A percentile compares a stretch with the other conserved stretches of the same genome.
These are phyloP conservation scores for Masticophis lateralis DNA, from an alignment of 2,797 vertebrate genomes.

Conservation along the genomic window DNA sequence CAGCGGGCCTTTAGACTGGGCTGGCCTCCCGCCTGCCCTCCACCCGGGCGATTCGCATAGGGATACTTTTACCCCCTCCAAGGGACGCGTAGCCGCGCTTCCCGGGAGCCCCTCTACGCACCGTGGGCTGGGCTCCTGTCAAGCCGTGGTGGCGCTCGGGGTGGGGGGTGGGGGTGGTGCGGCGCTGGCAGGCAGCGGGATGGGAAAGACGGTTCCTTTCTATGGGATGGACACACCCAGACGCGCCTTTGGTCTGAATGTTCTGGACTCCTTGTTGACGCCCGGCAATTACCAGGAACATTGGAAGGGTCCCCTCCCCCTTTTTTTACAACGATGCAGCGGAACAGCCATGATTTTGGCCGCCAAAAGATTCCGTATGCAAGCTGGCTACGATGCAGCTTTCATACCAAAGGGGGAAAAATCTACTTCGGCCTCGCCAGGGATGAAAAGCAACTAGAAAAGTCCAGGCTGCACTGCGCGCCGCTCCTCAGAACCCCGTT, in stretches of 20 bases:
- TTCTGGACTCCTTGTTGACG: no score
- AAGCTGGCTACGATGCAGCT: background rate
- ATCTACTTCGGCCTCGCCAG: no score
- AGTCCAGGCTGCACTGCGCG: rapidly evolving
- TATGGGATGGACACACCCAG: background rate
- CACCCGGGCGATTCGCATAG: no score
- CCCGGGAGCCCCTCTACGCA: background rate
- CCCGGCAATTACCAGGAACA: background rate
- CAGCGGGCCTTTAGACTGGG: background rate
- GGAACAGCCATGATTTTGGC: background rate
- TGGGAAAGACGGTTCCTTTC: background rate
- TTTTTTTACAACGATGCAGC: background rate
- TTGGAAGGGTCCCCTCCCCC: background rate
- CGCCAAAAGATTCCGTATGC: background rate
- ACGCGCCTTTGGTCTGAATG: background rate
- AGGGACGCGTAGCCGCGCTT: background rate
- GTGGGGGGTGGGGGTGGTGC: no score
- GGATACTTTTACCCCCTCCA: background rate
- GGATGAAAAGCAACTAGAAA: background rate
- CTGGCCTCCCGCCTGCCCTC: no score
- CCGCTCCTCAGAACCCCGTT: background rate
- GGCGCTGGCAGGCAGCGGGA: background rate
- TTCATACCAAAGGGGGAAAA: background rate
- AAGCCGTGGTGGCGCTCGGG: background rate
- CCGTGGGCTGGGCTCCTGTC: no score